Evolutionary conservation across 2,113 vertebrate species (phyloP), one percentile per base, ranked within the genome.

Genomic region (Collichthys lucidus): DNA sequence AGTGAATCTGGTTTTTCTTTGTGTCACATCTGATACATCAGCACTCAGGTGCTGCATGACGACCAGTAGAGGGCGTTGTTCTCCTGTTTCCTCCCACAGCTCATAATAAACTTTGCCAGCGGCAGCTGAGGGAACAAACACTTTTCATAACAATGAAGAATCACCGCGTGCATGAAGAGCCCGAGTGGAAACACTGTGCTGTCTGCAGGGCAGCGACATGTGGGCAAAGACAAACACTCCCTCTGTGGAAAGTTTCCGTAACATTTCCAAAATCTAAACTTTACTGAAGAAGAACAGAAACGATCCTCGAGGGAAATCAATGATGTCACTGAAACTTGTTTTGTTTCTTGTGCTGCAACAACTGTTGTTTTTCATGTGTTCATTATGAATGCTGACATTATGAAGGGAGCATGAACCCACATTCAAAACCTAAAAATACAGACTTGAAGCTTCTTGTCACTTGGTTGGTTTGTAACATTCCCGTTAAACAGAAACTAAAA

Each of bases 141-240:
- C 20, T 17, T 35, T 16, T 24, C 24, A 74, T 4, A 69, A 52
- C 2, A 12, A 63, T 11, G 29, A 24, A 8, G 17, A 52, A 71
- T 29, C 22, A 53, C 4, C 6, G 35, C 6, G 24, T 11, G 11
- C 49, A 16, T 11, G 20, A 67, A 16, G 17, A 66, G 20, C 16
- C 47, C 53, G 64, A 62, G 35, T 82, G 84, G 79, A 74, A 82
- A 82, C 75, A 4, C 24, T 20, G 46, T 7, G 56, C 55, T n/a
- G 29, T 16, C 76, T 44, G 65, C 56, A 53, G 76, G 75, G 76
- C 56, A 10, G 57, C 63, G 2, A 31, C 24, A 0, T 49, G 19
- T 42, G 60, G 47, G 19, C 44, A 22, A 7, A 72, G 4, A 68
- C 22, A 57, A 4, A 55, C 53, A 44, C 35, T 19, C 11, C 4